Evolutionary conservation across 2,888 invertebrate species (phyloP).

Genomic region (Mimachlamys varia): DNA sequence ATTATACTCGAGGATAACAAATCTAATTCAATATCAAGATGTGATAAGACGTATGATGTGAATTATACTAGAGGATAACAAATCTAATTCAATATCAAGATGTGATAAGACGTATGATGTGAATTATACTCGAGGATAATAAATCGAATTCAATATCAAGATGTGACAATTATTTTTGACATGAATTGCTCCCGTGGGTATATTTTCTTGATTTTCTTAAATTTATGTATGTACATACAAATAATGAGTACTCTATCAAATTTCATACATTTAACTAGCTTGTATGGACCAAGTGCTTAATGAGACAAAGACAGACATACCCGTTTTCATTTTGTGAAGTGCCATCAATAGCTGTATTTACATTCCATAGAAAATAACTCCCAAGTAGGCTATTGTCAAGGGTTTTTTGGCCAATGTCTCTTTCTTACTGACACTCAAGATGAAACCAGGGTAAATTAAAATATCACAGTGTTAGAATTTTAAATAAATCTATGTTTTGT

Average conservation of each 20-base stretch:
- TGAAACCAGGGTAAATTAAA: background rate
- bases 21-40: background rate
- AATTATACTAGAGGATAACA: too few relatives aligned
- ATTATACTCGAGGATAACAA: too few relatives aligned
- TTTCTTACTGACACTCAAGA: background rate
- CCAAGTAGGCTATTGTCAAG: background rate
- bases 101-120: background rate
- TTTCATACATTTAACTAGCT: background rate
- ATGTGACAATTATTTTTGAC: background rate
- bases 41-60: background rate
- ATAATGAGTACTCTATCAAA: background rate
- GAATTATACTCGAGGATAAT: too few relatives aligned
- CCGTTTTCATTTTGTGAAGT: background rate
- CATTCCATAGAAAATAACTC: background rate
- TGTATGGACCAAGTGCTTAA: background rate
- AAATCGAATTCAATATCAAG: background rate
- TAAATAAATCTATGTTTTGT: background rate
- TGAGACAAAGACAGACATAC: background rate
- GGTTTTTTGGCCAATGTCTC: background rate
- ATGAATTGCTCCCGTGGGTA: background rate
- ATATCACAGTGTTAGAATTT: background rate
- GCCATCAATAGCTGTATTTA: background rate
- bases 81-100: background rate
- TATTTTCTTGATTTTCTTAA: background rate
- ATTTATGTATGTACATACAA: background rate